A percentile compares a stretch with the other conserved stretches of the same genome.
phyloP scores from a whole-genome alignment of 2,797 vertebrate species.

The Aplochiton taeniatus region DNA sequence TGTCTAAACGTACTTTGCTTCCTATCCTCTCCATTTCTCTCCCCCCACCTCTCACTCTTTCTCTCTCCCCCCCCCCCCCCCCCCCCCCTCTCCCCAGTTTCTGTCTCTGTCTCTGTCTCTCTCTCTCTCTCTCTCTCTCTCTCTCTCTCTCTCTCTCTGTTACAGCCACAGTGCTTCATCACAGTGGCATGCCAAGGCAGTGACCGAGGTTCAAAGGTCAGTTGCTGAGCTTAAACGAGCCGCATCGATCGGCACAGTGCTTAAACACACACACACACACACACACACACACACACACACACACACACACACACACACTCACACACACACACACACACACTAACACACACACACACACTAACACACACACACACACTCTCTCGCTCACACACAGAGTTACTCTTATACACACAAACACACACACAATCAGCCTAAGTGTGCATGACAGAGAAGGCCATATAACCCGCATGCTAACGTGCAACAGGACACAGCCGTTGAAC shows the following conservation, averaged over 20 bases:
- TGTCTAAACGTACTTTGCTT: slow-evolving; percentile 7
- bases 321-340: background rate
- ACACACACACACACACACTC: background rate
- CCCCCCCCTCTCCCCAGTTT: slow-evolving; percentile 39
- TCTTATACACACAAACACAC: background rate
- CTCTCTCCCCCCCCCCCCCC: slow-evolving; percentile 51
- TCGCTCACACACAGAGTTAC: background rate
- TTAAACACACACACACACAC: slow-evolving; percentile 15
- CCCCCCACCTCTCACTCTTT: slow-evolving; percentile 26
- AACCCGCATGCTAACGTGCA: too few relatives aligned
- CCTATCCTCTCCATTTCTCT: slow-evolving; percentile 49
- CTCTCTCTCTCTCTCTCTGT: slow-evolving; percentile 53
- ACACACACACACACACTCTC: slow-evolving; percentile 2
- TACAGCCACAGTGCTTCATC: slow-evolving; percentile 27
- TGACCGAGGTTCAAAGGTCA: slow-evolving; percentile 25
- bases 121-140: slow-evolving; percentile 44
- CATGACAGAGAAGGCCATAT: background rate
- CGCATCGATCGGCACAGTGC: background rate
- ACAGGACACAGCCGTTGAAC: too few relatives aligned
- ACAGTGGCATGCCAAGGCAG: background rate
- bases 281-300: background rate
- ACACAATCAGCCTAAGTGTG: slow-evolving; percentile 15
- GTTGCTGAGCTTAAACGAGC: slow-evolving; percentile 22
- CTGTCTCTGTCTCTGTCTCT: slow-evolving; percentile 30
- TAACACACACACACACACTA: background rate